A percentile compares a stretch with the other conserved stretches of the same genome.
These are phyloP conservation scores for Branchinecta sandiegonensis DNA, from an alignment of 2,888 invertebrate species.

Conservation along the genomic window DNA sequence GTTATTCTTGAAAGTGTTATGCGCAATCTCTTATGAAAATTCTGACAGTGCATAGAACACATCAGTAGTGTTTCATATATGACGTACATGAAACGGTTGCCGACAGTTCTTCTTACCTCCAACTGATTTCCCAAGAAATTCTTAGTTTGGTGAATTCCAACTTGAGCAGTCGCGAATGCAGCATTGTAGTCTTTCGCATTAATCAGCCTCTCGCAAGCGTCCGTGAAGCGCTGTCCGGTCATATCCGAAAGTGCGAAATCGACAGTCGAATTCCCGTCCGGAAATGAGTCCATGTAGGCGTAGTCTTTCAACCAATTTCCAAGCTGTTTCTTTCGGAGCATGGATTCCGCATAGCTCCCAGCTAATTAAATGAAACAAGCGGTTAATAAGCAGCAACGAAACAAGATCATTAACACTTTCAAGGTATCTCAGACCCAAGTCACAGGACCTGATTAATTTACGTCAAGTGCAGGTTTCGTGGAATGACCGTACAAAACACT, in stretches of 20 bases:
- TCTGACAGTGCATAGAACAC: too few species aligned
- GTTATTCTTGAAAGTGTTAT: too few species aligned
- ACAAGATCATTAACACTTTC: too few species aligned
- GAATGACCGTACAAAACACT: too few species aligned
- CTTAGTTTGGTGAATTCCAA: background rate
- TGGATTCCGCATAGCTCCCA: constrained; percentile 1
- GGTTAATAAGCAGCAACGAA: too few species aligned
- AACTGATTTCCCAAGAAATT: background rate
- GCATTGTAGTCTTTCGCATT: background rate
- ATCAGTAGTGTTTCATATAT: too few species aligned
- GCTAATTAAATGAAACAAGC: background rate
- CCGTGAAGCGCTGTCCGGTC: background rate
- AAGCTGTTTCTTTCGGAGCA: constrained; percentile 2
- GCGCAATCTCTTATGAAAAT: too few species aligned
- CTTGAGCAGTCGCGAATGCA: background rate
- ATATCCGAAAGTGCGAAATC: constrained; percentile 1
- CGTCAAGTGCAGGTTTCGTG: too few species aligned
- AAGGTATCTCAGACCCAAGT: too few species aligned
- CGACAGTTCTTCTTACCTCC: background rate
- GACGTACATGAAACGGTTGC: too few species aligned
- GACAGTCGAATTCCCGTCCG: constrained; percentile 8
- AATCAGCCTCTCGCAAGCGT: background rate
- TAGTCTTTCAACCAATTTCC: background rate
- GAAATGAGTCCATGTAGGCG: constrained; percentile 9
- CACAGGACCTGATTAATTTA: too few species aligned